A percentile compares a stretch with the other conserved stretches of the same genome.
Evolutionary conservation across 2,888 invertebrate species (phyloP).

Genomic region (Colletes collaris): DNA sequence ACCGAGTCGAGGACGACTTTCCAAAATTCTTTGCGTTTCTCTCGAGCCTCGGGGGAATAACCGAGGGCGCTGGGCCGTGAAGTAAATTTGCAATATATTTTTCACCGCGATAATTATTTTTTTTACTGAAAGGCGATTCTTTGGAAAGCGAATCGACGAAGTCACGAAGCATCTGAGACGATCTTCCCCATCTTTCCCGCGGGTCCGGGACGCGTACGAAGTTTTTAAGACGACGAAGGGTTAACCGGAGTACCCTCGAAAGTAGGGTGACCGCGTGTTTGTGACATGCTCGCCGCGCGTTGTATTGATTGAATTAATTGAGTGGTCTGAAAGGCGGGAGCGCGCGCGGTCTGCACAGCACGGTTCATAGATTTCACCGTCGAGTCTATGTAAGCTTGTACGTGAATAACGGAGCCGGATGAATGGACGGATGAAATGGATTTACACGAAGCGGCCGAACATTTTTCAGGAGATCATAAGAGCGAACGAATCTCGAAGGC

Average conservation of each 20-base stretch:
- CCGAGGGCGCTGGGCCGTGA: no score
- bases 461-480: constrained; percentile 66
- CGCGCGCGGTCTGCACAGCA: background rate
- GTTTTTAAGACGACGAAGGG: constrained; percentile 38
- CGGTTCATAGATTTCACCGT: constrained; percentile 61
- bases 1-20: constrained; percentile 10
- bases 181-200: constrained; percentile 17
- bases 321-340: constrained; percentile 42
- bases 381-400: constrained; percentile 38
- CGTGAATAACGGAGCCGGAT: constrained; percentile 35
- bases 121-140: background rate
- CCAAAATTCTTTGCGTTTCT: constrained; percentile 9
- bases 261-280: constrained; percentile 50
- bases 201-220: background rate
- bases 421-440: constrained; percentile 67
- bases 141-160: background rate
- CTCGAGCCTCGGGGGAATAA: background rate
- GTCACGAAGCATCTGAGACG: constrained; percentile 3
- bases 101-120: background rate
- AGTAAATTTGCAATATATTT: no score
- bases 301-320: constrained; percentile 67
- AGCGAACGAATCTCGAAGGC: constrained; percentile 58
- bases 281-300: constrained; percentile 56
- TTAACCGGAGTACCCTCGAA: constrained; percentile 31
- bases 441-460: constrained; percentile 59